Percentiles rank a stretch among this genome's conserved stretches.
These are phyloP conservation scores for Percopsis omiscomaycus DNA, from an alignment of 2,797 vertebrate genomes.

Conservation along the genomic window DNA sequence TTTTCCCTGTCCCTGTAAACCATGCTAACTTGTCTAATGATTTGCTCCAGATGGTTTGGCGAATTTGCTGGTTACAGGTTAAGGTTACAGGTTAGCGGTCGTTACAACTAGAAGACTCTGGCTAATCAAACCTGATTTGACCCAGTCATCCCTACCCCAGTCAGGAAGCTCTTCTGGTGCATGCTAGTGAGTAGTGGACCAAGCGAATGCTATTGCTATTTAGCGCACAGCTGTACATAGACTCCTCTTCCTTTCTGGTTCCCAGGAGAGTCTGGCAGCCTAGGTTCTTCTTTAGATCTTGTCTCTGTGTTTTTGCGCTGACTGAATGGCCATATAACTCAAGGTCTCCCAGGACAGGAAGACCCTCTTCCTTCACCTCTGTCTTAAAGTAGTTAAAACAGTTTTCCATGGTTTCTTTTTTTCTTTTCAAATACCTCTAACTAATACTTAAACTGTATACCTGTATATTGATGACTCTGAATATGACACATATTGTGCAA, in stretches of 20 bases:
- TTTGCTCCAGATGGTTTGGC: slow-evolving; percentile 19
- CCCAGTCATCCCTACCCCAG: background rate
- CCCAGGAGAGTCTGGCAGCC: slow-evolving; percentile 53
- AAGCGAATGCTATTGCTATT: slow-evolving; percentile 4
- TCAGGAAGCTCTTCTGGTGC: slow-evolving; percentile 6
- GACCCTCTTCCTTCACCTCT: slow-evolving; percentile 43
- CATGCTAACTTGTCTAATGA: slow-evolving; percentile 15
- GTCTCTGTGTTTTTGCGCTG: slow-evolving; percentile 26
- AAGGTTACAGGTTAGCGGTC: slow-evolving; percentile 1
- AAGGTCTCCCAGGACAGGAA: slow-evolving; percentile 33
- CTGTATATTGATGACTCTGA: too few species aligned
- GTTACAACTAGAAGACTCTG: background rate
- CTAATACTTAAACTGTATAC: too few species aligned
- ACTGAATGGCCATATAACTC: slow-evolving; percentile 47
- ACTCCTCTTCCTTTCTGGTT: slow-evolving; percentile 12
- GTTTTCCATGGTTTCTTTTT: slow-evolving; percentile 35
- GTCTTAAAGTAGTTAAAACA: slow-evolving; percentile 41
- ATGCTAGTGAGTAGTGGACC: background rate
- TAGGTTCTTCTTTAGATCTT: slow-evolving; percentile 37
- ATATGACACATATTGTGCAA: too few species aligned
- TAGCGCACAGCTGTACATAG: slow-evolving; percentile 7
- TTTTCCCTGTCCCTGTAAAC: slow-evolving; percentile 20
- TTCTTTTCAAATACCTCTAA: slow-evolving; percentile 21
- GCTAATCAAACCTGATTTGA: slow-evolving; percentile 1
- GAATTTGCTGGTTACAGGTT: slow-evolving; percentile 6